Conservation (phyloP, 2,113 vertebrate genomes). For the Ailuropoda melanoleuca region DNA sequence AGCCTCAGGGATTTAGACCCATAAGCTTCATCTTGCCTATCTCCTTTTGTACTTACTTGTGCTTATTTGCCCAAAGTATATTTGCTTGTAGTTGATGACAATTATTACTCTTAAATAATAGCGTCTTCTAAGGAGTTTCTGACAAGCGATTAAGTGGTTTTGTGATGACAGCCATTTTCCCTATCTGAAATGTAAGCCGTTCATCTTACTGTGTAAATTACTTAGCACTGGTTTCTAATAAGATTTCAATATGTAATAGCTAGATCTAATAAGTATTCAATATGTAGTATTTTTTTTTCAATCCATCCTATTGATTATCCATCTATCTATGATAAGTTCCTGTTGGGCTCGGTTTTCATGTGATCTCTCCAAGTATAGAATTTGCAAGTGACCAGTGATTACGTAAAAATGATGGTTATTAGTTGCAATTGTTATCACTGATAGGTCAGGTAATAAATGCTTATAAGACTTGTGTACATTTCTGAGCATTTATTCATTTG, state of each 20-base stretch:
- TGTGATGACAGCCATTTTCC: background rate
- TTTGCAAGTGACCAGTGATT: background rate
- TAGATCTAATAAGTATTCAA: background rate
- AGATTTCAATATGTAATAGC: no score
- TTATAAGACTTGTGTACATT: background rate
- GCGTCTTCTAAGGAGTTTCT: background rate
- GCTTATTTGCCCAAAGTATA: background rate
- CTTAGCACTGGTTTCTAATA: background rate
- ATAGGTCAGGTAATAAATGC: background rate
- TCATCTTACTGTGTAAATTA: background rate
- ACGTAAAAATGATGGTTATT: background rate
- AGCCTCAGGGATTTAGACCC: background rate
- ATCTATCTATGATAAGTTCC: background rate
- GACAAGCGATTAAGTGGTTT: background rate
- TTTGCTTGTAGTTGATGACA: background rate
- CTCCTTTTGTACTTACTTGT: background rate
- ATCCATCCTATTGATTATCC: background rate
- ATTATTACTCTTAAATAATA: background rate
- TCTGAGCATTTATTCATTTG: background rate
- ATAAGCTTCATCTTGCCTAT: background rate
- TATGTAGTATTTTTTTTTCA: background rate
- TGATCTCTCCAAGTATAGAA: background rate
- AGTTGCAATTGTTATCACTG: background rate
- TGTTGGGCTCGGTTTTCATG: background rate
- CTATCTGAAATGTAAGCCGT: background rate